Conservation (phyloP, 2,888 invertebrate species). For the Nomada hirtipes region DNA sequence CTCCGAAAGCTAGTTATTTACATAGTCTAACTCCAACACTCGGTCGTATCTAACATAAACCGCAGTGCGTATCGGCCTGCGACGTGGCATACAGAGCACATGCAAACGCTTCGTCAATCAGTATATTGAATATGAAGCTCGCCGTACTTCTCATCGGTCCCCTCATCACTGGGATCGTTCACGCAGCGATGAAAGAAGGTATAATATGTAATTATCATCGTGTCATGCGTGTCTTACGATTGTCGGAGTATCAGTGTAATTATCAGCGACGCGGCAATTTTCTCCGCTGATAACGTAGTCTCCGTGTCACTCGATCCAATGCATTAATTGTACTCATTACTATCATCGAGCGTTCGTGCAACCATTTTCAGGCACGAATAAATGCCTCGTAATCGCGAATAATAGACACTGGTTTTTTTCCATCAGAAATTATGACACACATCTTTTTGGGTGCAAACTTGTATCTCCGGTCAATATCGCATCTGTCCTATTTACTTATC, state of each 20-base stretch:
- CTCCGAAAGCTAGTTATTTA: too few species aligned
- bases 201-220: background rate
- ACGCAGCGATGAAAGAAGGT: constrained; percentile 51
- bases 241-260: background rate
- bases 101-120: too few species aligned
- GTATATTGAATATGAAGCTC: constrained; percentile 10
- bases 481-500: constrained; percentile 16
- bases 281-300: constrained; percentile 18
- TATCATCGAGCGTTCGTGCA: background rate
- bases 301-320: background rate
- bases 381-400: too few species aligned
- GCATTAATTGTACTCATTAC: background rate
- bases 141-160: background rate
- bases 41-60: constrained; percentile 8
- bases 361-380: background rate
- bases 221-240: background rate
- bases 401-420: background rate
- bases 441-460: background rate
- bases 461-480: background rate
- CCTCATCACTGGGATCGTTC: constrained; percentile 8
- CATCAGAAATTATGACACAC: background rate
- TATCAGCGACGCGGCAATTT: background rate
- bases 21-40: background rate
- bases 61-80: background rate
- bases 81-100: background rate